phyloP scores from a whole-genome alignment of 2,113 vertebrate species.

The Epinephelus lanceolatus region DNA sequence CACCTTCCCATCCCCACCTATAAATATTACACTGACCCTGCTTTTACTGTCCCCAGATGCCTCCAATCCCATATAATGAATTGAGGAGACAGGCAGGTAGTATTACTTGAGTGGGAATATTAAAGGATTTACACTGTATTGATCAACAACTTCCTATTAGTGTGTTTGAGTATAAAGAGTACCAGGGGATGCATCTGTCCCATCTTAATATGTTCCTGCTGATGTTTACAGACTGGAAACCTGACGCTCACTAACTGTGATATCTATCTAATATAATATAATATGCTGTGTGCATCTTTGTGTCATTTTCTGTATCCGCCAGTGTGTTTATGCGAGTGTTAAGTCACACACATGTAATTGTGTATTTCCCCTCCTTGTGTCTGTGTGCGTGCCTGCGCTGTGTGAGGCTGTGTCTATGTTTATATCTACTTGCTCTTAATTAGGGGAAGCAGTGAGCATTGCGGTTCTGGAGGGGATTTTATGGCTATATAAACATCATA shows the following conservation, averaged over 20 bases:
- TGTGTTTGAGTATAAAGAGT: constrained; percentile 39
- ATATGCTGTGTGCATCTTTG: background rate
- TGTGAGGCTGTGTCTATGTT: constrained; percentile 48
- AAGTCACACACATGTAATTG: constrained; percentile 8
- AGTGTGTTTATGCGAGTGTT: constrained; percentile 2
- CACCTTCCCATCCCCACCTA: constrained; percentile 23
- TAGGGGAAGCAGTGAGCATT: constrained; percentile 68
- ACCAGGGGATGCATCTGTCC: constrained; percentile 43
- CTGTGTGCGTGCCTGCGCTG: constrained; percentile 5
- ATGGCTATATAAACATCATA: constrained; percentile 75
- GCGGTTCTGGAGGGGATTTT: constrained; percentile 72
- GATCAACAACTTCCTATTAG: constrained; percentile 52
- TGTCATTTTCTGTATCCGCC: constrained; percentile 10
- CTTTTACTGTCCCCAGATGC: constrained; percentile 46
- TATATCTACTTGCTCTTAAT: constrained; percentile 73
- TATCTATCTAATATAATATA: constrained; percentile 14
- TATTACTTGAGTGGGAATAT: constrained; percentile 19
- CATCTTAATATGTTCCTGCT: constrained; percentile 22
- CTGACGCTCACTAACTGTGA: constrained; percentile 16
- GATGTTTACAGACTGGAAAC: constrained; percentile 49
- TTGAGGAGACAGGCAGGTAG: background rate
- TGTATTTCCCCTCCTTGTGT: background rate
- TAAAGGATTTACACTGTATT: constrained; percentile 41
- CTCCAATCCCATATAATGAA: constrained; percentile 22
- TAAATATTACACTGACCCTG: constrained; percentile 38